Evolutionary conservation across 2,888 invertebrate species (phyloP), one percentile per base, ranked within the genome.

Genomic region (Nemotelus pantherinus): DNA sequence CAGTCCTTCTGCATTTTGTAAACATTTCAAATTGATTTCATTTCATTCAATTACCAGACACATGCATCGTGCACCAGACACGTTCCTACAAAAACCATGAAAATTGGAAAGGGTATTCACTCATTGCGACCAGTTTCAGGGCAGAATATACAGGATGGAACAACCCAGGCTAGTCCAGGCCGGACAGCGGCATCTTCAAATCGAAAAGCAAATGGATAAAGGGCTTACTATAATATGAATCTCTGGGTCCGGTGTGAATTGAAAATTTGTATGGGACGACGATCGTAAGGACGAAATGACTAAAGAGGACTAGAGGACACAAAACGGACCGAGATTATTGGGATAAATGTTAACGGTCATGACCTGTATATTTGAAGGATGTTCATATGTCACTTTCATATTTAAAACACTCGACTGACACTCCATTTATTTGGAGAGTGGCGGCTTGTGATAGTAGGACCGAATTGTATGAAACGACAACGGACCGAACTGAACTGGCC

Each of bases 371-470:
- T 70, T 3, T 70, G 44, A 53, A 72, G 72, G 25, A 72, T 72
- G 63, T 63, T 43, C 63, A 63, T 63, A 63, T 63, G 72, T 74
- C 74, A 70, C 50, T 60, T 60, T 74, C 74, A 74, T 74, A 74
- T 74, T 74, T 60, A 74, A 74, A 74, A 74, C 74, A 74, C 63
- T 74, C 60, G 74, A 74, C 60, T 74, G 57, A 63, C 74, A 74
- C 74, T 74, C 74, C 60, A 74, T 74, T 74, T 74, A 60, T 9
- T 63, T 63, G 60, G 48, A 60, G 57, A 68, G 48, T 25, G 25
- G 25, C 25, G 39, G 53, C 55, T 5, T 43, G n/a, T 47, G 70
- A 55, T 70, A 55, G 70, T 67, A n/a, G 47, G 44, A 9, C 57
- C 57, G 3, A 5, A 10, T 10, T 57, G 10, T 9, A 25, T 10